Evolutionary conservation across 2,113 vertebrate species (phyloP), one percentile per base, ranked within the genome.

Genomic region (Origma solitaria): DNA sequence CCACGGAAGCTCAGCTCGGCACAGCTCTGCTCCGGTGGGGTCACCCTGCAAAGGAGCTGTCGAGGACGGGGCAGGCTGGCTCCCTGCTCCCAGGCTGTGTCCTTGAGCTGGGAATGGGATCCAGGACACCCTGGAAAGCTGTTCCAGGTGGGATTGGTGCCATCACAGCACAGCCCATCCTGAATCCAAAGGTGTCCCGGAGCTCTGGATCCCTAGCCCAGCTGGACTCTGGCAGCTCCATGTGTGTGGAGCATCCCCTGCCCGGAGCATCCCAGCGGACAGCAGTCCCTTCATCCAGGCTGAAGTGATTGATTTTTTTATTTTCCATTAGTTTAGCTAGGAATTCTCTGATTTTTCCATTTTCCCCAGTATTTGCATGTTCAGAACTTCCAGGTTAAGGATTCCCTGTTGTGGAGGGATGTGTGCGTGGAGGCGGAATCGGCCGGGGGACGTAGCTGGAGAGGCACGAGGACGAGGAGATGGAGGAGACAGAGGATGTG

Each of bases 331-430:
- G 71, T 10, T 65, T 80, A 84, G 94, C 79, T 90, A 61, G 91
- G 65, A 45, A 70, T 56, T n/a, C 27, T 88, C 57, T 10, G 4
- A 31, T 19, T 58, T 58, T 71, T 49, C 58, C 45, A 1, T 44
- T 37, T 80, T 69, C 65, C 61, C 71, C 87, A 70, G 57, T 9
- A 49, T 89, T 56, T 90, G 79, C 92, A 61, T 89, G 95, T 86
- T 86, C 77, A 50, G 80, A 92, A 49, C 33, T 71, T 73, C 17
- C 35, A 57, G 15, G 12, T 49, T 23, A 10, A 85, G 82, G 91
- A 51, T 44, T 79, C 64, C 92, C 61, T 83, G 68, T 61, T 68
- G 72, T 38, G 75, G 88, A 94, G 95, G 82, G 86, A 30, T 70
- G 88, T 12, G 68, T 62, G 82, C 7, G 83, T 24, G 78, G 89